Conservation (phyloP, 2,113 vertebrate genomes). For the Thermophis baileyi region DNA sequence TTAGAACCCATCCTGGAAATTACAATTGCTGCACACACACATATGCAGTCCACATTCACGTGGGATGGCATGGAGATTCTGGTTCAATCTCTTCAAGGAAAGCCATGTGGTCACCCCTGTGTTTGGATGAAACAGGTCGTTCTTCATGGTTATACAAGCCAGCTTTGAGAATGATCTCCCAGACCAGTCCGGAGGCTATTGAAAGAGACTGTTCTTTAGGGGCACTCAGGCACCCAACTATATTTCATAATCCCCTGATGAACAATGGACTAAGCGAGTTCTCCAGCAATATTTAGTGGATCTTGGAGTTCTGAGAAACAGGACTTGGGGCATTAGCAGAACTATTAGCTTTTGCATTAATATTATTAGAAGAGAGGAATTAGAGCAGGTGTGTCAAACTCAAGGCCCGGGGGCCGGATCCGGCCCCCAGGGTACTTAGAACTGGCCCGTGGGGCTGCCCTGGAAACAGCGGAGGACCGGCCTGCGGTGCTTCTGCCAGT, state of each 20-base stretch:
- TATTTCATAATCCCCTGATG: not conserved
- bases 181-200: not conserved
- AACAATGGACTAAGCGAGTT: not conserved
- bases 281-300: no score
- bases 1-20: no score
- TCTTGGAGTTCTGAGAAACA: not conserved
- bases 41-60: no score
- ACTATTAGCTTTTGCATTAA: not conserved
- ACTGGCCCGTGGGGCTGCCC: no score
- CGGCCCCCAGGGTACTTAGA: no score
- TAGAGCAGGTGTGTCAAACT: not conserved
- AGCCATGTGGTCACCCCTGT: not conserved
- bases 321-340: not conserved
- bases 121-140: not conserved
- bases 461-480: no score
- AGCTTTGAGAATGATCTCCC: not conserved
- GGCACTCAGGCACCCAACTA: no score
- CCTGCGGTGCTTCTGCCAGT: no score
- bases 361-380: not conserved
- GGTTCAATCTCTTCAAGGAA: not conserved
- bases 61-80: not conserved
- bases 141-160: not conserved
- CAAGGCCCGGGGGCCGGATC: no score
- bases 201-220: not conserved
- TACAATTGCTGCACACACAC: no score